Conservation (phyloP, 2,888 invertebrate genomes). For the Acheta domesticus region DNA sequence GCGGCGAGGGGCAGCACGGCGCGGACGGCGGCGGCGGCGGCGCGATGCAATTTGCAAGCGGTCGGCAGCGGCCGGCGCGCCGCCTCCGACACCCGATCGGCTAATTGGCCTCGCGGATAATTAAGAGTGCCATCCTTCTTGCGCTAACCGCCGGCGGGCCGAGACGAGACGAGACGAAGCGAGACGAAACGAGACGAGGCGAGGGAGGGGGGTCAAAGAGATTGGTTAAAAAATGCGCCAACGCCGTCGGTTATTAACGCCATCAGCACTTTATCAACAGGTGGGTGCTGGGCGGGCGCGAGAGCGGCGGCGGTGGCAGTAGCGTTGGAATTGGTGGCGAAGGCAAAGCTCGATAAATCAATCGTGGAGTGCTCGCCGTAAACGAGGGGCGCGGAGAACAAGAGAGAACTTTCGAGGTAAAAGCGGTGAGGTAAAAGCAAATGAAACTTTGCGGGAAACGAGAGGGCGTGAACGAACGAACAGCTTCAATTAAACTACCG, state of each 20-base stretch:
- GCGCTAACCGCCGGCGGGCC: not conserved
- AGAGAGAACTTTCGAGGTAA: not conserved
- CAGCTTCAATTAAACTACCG: too few relatives aligned
- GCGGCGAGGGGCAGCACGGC: too few relatives aligned
- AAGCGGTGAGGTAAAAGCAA: too few relatives aligned
- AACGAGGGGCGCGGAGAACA: not conserved
- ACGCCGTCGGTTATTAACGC: not conserved
- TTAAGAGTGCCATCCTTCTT: too few relatives aligned
- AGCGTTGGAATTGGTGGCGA: not conserved
- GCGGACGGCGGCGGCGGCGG: too few relatives aligned
- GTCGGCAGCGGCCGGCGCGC: too few relatives aligned
- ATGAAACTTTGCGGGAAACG: too few relatives aligned
- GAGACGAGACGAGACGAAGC: not conserved
- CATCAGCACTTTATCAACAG: not conserved
- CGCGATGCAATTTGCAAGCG: too few relatives aligned
- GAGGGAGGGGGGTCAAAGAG: not conserved
- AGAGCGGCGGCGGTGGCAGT: not conserved
- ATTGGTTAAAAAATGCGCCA: not conserved
- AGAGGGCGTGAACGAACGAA: too few relatives aligned
- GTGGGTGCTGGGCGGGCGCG: not conserved
- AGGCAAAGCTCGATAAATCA: not conserved
- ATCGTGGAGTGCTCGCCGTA: not conserved
- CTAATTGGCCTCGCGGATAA: too few relatives aligned
- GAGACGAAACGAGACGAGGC: not conserved
- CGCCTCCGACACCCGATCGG: too few relatives aligned